Percentiles rank a stretch among this genome's conserved stretches.
phyloP scores from a whole-genome alignment of 2,797 vertebrate species.

The Macrochelys suwanniensis region DNA sequence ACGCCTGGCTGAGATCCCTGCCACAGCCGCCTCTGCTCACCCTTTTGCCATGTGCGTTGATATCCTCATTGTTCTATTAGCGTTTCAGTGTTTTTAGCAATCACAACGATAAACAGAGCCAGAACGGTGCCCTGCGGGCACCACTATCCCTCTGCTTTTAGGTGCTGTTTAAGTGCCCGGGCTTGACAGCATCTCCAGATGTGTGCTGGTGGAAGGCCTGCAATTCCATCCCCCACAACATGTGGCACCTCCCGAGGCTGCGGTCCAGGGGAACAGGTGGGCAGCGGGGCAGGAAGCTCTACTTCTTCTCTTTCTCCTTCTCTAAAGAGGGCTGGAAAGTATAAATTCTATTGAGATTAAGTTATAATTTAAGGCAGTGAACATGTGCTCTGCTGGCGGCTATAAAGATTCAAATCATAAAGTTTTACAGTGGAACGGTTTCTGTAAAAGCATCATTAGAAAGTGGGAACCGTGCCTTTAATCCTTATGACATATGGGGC shows the following conservation, averaged over 20 bases:
- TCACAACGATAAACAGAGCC: conserved; percentile 19
- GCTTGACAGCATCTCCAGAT: conserved; percentile 31
- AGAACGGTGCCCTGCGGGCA: background rate
- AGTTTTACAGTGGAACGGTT: conserved; percentile 89
- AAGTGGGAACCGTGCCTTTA: conserved; percentile 85
- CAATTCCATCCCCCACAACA: background rate
- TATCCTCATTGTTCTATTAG: conserved; percentile 8
- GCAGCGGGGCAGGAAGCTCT: conserved; percentile 16
- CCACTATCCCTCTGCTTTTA: background rate
- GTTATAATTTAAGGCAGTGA: conserved; percentile 87
- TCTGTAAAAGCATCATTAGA: conserved; percentile 87
- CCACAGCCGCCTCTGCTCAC: background rate
- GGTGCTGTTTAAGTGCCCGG: background rate
- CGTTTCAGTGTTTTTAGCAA: conserved; percentile 37
- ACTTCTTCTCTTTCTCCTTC: conserved; percentile 53
- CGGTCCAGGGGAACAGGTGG: conserved; percentile 48
- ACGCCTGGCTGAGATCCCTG: background rate
- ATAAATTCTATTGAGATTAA: conserved; percentile 82
- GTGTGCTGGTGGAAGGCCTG: background rate
- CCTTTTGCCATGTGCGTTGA: conserved; percentile 34
- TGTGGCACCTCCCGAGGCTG: background rate
- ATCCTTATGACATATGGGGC: conserved; percentile 84
- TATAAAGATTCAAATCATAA: conserved; percentile 90
- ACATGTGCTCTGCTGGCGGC: conserved; percentile 86
- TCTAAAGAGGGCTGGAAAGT: conserved; percentile 74